Conservation (phyloP, 2,113 vertebrate genomes). For the Triplophysa siluroides region DNA sequence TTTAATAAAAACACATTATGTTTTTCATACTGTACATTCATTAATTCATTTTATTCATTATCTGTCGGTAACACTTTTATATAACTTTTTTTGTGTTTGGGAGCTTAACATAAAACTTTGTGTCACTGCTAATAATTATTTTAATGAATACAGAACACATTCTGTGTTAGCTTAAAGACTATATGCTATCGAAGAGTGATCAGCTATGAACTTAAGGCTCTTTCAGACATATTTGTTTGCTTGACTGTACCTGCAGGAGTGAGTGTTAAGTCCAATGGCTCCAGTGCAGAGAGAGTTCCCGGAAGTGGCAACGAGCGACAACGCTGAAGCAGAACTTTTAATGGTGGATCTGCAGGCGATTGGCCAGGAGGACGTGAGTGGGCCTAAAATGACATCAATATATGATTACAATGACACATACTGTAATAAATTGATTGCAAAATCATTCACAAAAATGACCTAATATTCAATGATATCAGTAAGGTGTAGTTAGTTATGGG, state of each 20-base stretch:
- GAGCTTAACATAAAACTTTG: too few relatives aligned
- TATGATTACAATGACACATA: slow-evolving; percentile 56
- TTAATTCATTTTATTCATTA: too few relatives aligned
- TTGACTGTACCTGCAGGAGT: slow-evolving; percentile 69
- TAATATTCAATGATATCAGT: not conserved
- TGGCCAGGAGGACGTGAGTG: slow-evolving; percentile 74
- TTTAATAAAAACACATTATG: too few relatives aligned
- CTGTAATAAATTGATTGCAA: not conserved
- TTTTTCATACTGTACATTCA: too few relatives aligned
- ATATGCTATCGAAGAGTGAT: not conserved
- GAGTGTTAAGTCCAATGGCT: slow-evolving; percentile 72
- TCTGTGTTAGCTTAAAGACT: not conserved
- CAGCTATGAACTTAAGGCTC: not conserved
- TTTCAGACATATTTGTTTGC: not conserved
- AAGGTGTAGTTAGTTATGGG: too few relatives aligned
- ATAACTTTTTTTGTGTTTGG: too few relatives aligned
- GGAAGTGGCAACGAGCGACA: slow-evolving; percentile 82
- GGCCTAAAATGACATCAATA: slow-evolving; percentile 70
- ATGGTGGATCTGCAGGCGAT: slow-evolving; percentile 74
- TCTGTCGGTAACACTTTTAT: too few relatives aligned
- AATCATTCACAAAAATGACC: not conserved
- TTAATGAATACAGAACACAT: not conserved
- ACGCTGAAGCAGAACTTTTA: slow-evolving; percentile 81
- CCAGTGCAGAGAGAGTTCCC: slow-evolving; percentile 75
- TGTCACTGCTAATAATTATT: not conserved